These are phyloP conservation scores for Biston betularia DNA, from an alignment of 2,888 invertebrate genomes.

Conservation along the genomic window DNA sequence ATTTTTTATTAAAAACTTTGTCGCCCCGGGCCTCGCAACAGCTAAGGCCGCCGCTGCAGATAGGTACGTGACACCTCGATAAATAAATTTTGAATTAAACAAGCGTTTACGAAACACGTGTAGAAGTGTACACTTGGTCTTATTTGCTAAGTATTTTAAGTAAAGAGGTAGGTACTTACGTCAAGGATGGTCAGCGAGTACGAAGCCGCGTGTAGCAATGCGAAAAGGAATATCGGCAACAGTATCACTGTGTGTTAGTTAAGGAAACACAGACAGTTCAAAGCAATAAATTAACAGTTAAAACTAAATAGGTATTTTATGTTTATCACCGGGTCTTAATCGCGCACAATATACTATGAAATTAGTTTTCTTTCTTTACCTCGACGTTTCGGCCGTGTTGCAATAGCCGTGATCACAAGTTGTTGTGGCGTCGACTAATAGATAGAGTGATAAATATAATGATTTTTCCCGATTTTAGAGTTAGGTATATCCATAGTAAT, in stretches of 20 bases:
- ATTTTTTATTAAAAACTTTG: no score
- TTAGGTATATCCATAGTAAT: no score
- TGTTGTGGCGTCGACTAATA: no score
- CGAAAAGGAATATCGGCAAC: constrained; percentile 96
- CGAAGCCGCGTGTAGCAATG: constrained; percentile 96
- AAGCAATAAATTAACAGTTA: not conserved
- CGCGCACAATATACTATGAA: no score
- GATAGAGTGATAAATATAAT: no score
- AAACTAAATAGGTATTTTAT: no score
- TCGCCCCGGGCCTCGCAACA: no score
- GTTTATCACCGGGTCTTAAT: no score
- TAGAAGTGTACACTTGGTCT: not conserved
- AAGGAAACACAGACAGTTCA: constrained; percentile 30
- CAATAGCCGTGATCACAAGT: no score
- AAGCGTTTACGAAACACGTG: not conserved
- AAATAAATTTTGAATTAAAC: constrained; percentile 1
- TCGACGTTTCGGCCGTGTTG: no score
- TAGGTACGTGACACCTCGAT: not conserved
- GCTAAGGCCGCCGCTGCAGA: no score
- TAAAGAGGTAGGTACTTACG: constrained; percentile 88
- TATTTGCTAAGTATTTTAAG: not conserved
- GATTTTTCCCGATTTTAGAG: not conserved
- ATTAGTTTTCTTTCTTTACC: no score
- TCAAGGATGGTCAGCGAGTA: constrained; percentile 96
- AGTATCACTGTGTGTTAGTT: constrained; percentile 90